Conservation (phyloP, 2,888 invertebrate genomes). For the Ophion costatus region DNA sequence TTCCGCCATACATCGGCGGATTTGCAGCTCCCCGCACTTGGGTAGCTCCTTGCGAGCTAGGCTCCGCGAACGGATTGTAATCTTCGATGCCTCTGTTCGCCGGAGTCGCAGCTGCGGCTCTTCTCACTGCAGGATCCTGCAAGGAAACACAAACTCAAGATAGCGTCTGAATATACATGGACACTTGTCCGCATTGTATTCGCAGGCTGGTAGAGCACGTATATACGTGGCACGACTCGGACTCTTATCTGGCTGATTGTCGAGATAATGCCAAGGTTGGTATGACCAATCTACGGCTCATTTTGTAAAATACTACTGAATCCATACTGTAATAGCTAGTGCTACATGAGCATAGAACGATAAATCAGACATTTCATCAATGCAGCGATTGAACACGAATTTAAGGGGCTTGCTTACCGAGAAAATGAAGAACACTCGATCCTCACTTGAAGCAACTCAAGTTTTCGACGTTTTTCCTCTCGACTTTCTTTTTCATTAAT, state of each 20-base stretch:
- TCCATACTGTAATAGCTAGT: no score
- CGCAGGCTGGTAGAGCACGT: no score
- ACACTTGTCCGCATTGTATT: neutral
- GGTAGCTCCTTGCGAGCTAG: conserved; percentile 85
- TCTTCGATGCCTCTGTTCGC: conserved; percentile 93
- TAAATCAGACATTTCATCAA: no score
- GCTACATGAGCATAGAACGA: no score
- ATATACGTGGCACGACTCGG: neutral
- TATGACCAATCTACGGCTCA: no score
- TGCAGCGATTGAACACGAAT: no score
- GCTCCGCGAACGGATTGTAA: conserved; percentile 97
- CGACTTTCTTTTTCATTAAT: no score
- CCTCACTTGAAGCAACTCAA: no score
- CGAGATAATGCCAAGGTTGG: neutral
- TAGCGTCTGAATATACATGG: neutral
- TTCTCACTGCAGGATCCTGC: conserved; percentile 97
- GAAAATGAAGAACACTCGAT: no score
- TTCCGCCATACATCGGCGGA: conserved; percentile 83
- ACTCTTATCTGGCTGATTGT: conserved; percentile 17
- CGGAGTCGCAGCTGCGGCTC: conserved; percentile 92
- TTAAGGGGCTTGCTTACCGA: no score
- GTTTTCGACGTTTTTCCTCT: no score
- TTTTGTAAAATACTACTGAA: no score
- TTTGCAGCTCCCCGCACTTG: conserved; percentile 84
- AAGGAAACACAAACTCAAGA: conserved; percentile 70